Evolutionary conservation across 2,888 invertebrate genomes (phyloP), one percentile per base, ranked within the genome.

Genomic region (Netelia melanura): DNA sequence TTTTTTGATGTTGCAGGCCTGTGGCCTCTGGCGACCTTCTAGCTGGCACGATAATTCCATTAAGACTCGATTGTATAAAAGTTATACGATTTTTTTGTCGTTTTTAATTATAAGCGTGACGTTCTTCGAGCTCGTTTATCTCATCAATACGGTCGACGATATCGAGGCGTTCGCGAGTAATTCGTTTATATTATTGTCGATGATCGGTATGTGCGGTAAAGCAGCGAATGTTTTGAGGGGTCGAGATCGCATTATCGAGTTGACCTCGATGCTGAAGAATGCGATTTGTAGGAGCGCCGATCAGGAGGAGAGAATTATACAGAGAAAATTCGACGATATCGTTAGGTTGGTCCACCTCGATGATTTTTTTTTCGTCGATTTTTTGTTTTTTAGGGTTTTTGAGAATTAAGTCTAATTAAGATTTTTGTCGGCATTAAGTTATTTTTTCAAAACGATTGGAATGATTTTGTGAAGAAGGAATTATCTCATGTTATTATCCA

Each of bases 191-290:
- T 43, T 83, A 5, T 56, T 86, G 0, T 56, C 81, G 3, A 77
- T 83, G 85, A 75, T 83, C 44, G 81, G 67, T 2, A 77, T 74
- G 11, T 83, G 77, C 25, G 72, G 83, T 1, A 86, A 86, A 64
- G 81, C 74, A 25, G 56, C 14, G 11, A 81, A 81, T 58, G 43
- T 86, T 21, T 48, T 86, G 52, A 78, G 78, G 5, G 81, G 76
- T 21, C 72, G 83, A 10, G 21, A 68, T 5, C 11, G 25, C 2
- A 86, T 86, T n/a, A 70, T 72, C 1, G 65, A 81, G 11, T 23
- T 86, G 14, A 64, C 54, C 1, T 44, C 58, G 9, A 11, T 62
- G 44, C 74, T 86, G 6, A 48, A 74, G 10, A 68, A 52, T 3
- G 85, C 70, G 17, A 61, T 76, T 21, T 86, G 83, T 52, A 38